Evolutionary conservation across 1,140 invertebrate species (phyloP), one percentile per base, ranked within the genome.

Genomic region (Chironomus tepperi): DNA sequence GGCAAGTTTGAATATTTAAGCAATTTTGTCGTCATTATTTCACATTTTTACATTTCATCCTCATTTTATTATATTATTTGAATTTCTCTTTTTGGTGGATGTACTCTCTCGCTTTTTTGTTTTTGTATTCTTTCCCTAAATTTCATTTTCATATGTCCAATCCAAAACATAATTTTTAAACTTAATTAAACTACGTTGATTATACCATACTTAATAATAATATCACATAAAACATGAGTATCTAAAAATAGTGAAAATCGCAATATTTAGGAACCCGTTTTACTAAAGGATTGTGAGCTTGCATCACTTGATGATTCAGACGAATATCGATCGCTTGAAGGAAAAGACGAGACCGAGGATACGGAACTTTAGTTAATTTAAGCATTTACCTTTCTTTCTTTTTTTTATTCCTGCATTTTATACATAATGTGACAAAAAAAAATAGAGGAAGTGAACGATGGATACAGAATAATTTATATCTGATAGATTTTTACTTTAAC

Each of bases 281-380:
- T 57, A 57, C 12, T 57, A 57, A 57, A 57, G 47, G 47, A 57
- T 70, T 18, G 65, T 10, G 65, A 70, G 16, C n/a, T 70, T 18
- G 65, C 65, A 21, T 70, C 65, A 6, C 65, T 70, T 75, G 81
- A 82, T 75, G 81, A 81, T 77, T 82, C 81, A 3, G 81, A 82
- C 77, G 81, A 82, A 76, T 82, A 82, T 78, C 79, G 81, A 21
- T 82, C 81, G 42, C 77, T 82, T 73, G 81, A 82, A 77, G 78
- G 77, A 73, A 82, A 81, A 75, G 81, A 81, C 43, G 79, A 80
- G 12, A 57, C 47, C 1, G 47, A 57, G 16, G 74, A 75, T 74
- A 76, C 75, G n/a, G 65, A 70, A 21, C 65, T 70, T 70, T 70
- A 70, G 18, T 70, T 18, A 21, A 70, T 70, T 18, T 19, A 34